phyloP scores from a whole-genome alignment of 2,888 invertebrate species.

The Torymus tubicola region DNA sequence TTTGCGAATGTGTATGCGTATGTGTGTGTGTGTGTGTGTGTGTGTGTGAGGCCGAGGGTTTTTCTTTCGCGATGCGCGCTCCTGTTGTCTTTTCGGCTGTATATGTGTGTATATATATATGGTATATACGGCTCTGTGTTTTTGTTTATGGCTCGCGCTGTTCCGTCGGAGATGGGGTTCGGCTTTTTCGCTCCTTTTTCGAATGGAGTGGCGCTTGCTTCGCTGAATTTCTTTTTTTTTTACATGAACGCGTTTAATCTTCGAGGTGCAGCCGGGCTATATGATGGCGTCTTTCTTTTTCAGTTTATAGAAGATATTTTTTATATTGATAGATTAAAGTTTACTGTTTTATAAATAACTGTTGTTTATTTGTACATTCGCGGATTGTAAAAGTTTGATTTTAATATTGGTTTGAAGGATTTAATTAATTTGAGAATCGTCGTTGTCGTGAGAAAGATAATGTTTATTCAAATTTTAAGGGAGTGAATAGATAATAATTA shows the following conservation, averaged over 20 bases:
- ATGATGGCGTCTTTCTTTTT: no score
- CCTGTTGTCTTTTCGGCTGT: no score
- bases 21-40: no score
- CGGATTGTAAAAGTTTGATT: no score
- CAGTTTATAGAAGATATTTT: no score
- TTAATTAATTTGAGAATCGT: no score
- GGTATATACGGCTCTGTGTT: constrained; percentile 56
- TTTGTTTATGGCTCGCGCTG: neutral
- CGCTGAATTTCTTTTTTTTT: constrained; percentile 16
- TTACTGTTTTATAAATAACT: no score
- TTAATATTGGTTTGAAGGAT: no score
- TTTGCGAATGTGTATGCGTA: constrained; percentile 43
- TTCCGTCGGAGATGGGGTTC: neutral
- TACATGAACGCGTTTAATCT: constrained; percentile 34
- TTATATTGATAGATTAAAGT: no score
- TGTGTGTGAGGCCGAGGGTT: neutral
- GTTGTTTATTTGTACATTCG: no score
- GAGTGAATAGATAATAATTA: neutral
- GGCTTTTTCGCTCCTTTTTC: constrained; percentile 3
- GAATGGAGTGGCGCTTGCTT: neutral
- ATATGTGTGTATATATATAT: neutral
- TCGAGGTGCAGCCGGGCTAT: neutral
- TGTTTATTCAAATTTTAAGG: no score
- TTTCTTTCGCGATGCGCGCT: constrained; percentile 25
- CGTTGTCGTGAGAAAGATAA: no score